Conservation (phyloP, 2,888 invertebrate genomes). For the Camponotus fellah region DNA sequence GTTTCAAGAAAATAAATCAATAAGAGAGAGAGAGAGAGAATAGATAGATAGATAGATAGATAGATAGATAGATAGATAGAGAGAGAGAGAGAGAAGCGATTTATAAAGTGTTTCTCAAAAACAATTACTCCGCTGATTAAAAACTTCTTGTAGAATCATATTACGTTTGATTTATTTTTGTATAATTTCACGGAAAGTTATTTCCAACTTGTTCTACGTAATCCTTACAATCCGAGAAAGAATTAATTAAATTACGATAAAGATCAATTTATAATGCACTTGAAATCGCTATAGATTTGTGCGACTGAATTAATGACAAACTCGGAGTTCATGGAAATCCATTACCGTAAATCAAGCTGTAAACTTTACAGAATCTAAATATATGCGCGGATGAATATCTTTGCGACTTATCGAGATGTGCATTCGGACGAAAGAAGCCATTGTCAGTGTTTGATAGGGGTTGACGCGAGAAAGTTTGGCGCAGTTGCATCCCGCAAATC, state of each 20-base stretch:
- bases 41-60: no score
- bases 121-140: constrained; percentile 17
- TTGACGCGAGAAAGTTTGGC: constrained; percentile 56
- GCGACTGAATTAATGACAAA: constrained; percentile 44
- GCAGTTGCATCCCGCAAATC: constrained; percentile 64
- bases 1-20: background rate
- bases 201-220: constrained; percentile 8
- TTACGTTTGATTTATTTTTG: constrained; percentile 38
- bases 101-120: background rate
- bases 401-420: constrained; percentile 49
- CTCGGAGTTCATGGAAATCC: constrained; percentile 22
- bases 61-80: no score
- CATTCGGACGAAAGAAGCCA: constrained; percentile 41
- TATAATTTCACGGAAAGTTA: constrained; percentile 28
- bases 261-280: constrained; percentile 26
- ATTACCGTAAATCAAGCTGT: constrained; percentile 44
- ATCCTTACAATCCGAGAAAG: constrained; percentile 30
- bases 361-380: constrained; percentile 48
- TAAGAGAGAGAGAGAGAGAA: background rate
- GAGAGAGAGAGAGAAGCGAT: no score
- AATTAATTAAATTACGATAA: constrained; percentile 49
- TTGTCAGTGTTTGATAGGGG: constrained; percentile 65
- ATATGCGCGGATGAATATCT: constrained; percentile 34
- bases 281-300: constrained; percentile 38
- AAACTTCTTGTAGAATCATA: constrained; percentile 5